Conservation (phyloP, 1,140 invertebrate species). For the Drosophila fuyamai region DNA sequence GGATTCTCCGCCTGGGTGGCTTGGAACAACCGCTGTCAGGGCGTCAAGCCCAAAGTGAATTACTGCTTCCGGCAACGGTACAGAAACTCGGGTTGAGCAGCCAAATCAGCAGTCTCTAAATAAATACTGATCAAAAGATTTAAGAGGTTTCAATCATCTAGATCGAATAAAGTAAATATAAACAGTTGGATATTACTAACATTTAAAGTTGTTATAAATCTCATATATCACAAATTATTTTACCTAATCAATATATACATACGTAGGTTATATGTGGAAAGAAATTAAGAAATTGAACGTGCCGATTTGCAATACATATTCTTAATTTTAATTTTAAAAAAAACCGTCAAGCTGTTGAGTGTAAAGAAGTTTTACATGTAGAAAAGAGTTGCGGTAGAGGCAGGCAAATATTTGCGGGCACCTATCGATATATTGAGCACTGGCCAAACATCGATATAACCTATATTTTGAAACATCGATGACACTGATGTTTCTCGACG, state of each 20-base stretch:
- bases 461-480: no score
- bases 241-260: no score
- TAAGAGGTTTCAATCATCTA: neutral
- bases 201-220: no score
- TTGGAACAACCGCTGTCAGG: constrained; percentile 85
- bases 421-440: no score
- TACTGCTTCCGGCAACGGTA: constrained; percentile 57
- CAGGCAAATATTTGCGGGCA: no score
- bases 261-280: no score
- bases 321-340: neutral
- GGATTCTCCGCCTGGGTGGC: constrained; percentile 91
- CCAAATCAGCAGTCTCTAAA: neutral
- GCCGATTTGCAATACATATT: no score
- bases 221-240: no score
- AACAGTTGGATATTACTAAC: no score
- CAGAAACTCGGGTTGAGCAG: constrained; percentile 34
- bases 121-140: neutral
- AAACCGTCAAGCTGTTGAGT: neutral
- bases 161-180: neutral
- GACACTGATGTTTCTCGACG: no score
- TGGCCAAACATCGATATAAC: no score
- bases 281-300: no score
- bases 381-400: neutral
- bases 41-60: constrained; percentile 57
- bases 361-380: neutral